Evolutionary conservation across 2,888 invertebrate genomes (phyloP).

Genomic region (Mesochorus sp.): DNA sequence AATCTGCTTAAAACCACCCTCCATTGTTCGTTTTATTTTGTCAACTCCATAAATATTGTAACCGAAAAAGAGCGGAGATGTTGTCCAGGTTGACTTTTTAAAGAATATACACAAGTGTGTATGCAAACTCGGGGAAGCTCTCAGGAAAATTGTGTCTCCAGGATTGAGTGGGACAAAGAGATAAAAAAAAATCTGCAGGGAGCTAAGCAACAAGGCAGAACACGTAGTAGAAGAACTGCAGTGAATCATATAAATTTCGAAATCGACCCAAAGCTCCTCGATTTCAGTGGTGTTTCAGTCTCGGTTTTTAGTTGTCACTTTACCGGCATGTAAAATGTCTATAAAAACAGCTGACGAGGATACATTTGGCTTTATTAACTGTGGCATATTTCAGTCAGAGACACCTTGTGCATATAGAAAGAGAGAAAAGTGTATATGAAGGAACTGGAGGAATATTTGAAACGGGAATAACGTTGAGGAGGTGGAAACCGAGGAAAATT

Average conservation of each 20-base stretch:
- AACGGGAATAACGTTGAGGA: slow-evolving; percentile 2
- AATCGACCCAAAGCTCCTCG: too few relatives aligned
- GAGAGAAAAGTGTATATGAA: neutral
- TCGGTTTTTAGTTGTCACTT: too few relatives aligned
- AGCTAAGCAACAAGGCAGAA: neutral
- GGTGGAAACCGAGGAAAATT: slow-evolving; percentile 27
- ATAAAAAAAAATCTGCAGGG: neutral
- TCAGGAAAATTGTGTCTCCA: slow-evolving; percentile 25
- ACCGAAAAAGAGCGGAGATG: neutral
- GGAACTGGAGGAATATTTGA: neutral
- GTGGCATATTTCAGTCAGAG: too few relatives aligned
- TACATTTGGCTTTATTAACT: too few relatives aligned
- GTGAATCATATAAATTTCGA: too few relatives aligned
- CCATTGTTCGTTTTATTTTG: too few relatives aligned
- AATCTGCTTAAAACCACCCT: neutral
- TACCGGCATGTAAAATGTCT: too few relatives aligned
- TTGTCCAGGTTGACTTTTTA: neutral
- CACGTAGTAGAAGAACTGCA: too few relatives aligned
- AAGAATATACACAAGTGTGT: neutral
- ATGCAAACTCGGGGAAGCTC: neutral
- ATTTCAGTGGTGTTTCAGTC: too few relatives aligned
- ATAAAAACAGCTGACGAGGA: too few relatives aligned
- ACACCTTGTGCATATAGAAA: too few relatives aligned
- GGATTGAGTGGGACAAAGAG: too few relatives aligned
- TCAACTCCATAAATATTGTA: slow-evolving; percentile 7